A percentile compares a stretch with the other conserved stretches of the same genome.
These are phyloP conservation scores for Struthio camelus DNA, from an alignment of 2,113 vertebrate genomes.

Conservation along the genomic window DNA sequence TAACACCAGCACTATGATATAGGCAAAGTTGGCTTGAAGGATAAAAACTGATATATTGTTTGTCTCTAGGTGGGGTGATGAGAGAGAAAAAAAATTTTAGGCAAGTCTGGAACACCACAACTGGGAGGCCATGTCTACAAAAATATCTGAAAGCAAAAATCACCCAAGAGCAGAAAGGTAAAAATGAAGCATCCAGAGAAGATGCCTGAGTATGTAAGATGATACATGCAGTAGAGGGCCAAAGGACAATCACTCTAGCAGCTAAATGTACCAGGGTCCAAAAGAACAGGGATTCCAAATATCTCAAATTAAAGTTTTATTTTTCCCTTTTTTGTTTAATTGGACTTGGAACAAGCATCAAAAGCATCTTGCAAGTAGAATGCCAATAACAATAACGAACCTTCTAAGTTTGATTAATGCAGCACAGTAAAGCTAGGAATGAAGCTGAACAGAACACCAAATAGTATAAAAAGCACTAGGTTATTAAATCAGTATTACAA, in stretches of 20 bases:
- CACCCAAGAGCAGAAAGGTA: neutral
- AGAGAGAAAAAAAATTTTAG: neutral
- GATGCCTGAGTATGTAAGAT: neutral
- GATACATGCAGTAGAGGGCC: neutral
- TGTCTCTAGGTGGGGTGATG: neutral
- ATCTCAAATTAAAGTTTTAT: neutral
- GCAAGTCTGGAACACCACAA: neutral
- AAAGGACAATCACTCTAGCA: neutral
- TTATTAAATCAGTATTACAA: neutral
- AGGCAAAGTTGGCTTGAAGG: neutral
- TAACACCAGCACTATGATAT: neutral
- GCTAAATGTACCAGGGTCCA: neutral
- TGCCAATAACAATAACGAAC: neutral
- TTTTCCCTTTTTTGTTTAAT: too few relatives aligned
- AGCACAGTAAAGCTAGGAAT: neutral
- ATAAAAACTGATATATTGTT: neutral
- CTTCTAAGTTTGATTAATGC: neutral
- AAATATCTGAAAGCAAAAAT: neutral
- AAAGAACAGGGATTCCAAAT: neutral
- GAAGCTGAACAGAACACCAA: neutral
- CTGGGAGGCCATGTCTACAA: neutral
- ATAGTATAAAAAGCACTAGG: neutral
- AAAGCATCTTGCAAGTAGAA: neutral
- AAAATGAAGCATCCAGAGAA: neutral
- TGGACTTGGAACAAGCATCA: neutral